These are phyloP conservation scores for Herpetotheres cachinnans DNA, from an alignment of 2,113 vertebrate species.

Conservation along the genomic window DNA sequence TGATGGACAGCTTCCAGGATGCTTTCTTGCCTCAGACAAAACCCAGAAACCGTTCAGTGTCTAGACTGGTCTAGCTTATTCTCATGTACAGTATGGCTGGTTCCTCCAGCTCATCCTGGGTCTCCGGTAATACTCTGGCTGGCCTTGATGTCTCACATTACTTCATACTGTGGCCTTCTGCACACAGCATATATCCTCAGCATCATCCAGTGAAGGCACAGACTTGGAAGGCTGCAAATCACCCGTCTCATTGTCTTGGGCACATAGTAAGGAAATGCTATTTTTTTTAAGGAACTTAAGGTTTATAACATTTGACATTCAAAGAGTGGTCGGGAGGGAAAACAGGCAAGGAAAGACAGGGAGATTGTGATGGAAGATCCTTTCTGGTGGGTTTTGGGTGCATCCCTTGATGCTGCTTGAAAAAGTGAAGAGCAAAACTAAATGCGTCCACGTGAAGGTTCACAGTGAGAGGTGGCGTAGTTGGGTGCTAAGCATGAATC, in stretches of 20 bases:
- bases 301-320: background rate
- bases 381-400: background rate
- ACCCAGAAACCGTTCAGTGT: background rate
- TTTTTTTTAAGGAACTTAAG: background rate
- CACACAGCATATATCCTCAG: background rate
- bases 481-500: fast-evolving
- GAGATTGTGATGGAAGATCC: background rate
- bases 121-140: background rate
- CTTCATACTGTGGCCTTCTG: background rate
- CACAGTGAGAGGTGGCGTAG: fast-evolving
- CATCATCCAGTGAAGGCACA: background rate
- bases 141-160: background rate
- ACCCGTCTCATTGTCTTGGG: background rate
- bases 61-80: background rate
- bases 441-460: background rate
- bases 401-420: background rate
- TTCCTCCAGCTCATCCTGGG: background rate
- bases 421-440: background rate
- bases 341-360: background rate
- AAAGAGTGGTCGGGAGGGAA: background rate
- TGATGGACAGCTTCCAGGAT: background rate
- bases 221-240: background rate
- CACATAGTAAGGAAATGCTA: background rate
- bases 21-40: background rate
- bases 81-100: background rate